These are phyloP conservation scores for Euthynnus affinis DNA, from an alignment of 2,797 vertebrate genomes.

Conservation along the genomic window DNA sequence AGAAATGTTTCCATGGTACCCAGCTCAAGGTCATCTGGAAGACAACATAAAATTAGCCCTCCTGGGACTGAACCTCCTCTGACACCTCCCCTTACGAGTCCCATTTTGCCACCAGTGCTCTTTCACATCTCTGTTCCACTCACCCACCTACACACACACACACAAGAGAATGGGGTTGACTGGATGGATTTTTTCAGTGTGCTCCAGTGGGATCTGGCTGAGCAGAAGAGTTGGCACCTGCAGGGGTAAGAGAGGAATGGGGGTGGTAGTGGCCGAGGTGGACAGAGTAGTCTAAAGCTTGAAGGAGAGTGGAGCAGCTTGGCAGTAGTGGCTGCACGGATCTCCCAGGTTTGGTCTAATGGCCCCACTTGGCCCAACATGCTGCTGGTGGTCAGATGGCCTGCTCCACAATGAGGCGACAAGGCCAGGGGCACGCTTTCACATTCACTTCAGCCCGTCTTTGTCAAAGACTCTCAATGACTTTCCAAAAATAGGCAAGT, in stretches of 20 bases:
- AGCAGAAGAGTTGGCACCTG: slow-evolving; percentile 80
- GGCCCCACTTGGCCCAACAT: slow-evolving; percentile 79
- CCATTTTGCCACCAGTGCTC: slow-evolving; percentile 73
- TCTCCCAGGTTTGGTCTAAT: slow-evolving; percentile 79
- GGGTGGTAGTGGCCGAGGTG: slow-evolving; percentile 46
- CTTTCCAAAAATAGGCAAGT: slow-evolving; percentile 80
- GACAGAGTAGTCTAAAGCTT: slow-evolving; percentile 78
- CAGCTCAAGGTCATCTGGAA: slow-evolving; percentile 80
- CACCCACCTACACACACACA: slow-evolving; percentile 39
- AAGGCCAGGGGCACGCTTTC: slow-evolving; percentile 79
- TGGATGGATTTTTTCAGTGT: slow-evolving; percentile 64
- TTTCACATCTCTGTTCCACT: slow-evolving; percentile 72
- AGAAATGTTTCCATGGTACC: slow-evolving; percentile 80
- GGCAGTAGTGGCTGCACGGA: slow-evolving; percentile 63
- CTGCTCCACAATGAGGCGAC: slow-evolving; percentile 68
- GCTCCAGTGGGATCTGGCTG: slow-evolving; percentile 72
- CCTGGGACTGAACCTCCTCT: slow-evolving; percentile 72
- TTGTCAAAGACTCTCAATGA: slow-evolving; percentile 87
- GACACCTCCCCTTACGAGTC: slow-evolving; percentile 72
- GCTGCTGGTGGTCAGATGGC: slow-evolving; percentile 83
- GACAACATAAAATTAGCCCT: slow-evolving; percentile 79
- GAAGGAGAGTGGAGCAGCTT: slow-evolving; percentile 81
- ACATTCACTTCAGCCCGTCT: slow-evolving; percentile 80
- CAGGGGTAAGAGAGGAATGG: slow-evolving; percentile 58
- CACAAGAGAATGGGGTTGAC: slow-evolving; percentile 64